Conservation (phyloP, 2,888 invertebrate species). For the Exocentrus adspersus region DNA sequence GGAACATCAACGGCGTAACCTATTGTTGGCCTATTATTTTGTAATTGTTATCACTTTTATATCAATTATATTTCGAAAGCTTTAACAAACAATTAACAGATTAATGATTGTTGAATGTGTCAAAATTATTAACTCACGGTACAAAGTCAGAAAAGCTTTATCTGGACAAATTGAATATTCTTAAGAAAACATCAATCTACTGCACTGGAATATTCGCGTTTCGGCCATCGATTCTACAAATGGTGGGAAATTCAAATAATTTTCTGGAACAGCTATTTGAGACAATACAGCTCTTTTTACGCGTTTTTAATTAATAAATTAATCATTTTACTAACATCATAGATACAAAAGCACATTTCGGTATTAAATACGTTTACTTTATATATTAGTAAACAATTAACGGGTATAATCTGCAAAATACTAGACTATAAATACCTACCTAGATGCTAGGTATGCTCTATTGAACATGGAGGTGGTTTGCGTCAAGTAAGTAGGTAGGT, state of each 20-base stretch:
- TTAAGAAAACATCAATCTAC: conserved; percentile 26
- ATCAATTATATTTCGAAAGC: background rate
- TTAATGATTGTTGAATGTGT: background rate
- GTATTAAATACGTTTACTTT: too few species aligned
- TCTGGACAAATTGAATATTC: background rate
- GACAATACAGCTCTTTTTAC: too few species aligned
- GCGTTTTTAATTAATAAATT: too few species aligned
- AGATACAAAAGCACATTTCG: too few species aligned
- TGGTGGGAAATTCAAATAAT: conserved; percentile 33
- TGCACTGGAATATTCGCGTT: conserved; percentile 30
- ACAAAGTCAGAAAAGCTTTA: background rate
- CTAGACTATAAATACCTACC: too few species aligned
- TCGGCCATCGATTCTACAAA: conserved; percentile 22
- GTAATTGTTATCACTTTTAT: background rate
- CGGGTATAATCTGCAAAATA: too few species aligned
- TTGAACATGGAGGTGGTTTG: background rate
- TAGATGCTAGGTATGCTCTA: too few species aligned
- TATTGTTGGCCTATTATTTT: conserved; percentile 22
- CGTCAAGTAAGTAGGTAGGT: background rate
- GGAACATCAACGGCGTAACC: conserved; percentile 48
- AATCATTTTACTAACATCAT: too few species aligned
- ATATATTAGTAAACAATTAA: too few species aligned
- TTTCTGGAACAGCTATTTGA: conserved; percentile 29
- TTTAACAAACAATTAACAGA: background rate
- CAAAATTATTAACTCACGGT: background rate